Evolutionary conservation across 1,140 invertebrate species (phyloP), one percentile per base, ranked within the genome.

Genomic region (Pomphorhynchus laevis): DNA sequence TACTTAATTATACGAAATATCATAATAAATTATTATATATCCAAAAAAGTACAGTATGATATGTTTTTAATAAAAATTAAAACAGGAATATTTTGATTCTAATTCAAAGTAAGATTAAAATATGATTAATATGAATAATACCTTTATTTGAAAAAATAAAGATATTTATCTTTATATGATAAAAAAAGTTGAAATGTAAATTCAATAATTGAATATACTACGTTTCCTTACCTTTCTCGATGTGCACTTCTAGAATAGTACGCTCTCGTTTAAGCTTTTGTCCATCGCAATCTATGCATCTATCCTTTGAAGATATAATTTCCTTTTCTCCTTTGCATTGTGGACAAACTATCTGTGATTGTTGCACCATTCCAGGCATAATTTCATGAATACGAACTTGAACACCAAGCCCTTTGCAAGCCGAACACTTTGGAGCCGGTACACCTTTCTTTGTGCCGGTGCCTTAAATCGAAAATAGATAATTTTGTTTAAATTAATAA

Each of bases 241-340:
- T 72, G 53, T 91, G 74, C 18, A 95, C 84, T 59, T 98, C 84
- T 1, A 95, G 59, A 43, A 91, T 75, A 59, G 93, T 91, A 32
- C 79, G 68, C 48, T 84, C 77, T 46, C 73, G 64, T 2, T 77
- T 65, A 6, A 75, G 74, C 56, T 89, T 91, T 43, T 70, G 69
- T 11, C 82, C 86, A 49, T 69, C 64, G 51, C 84, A 95, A 39
- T 65, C 64, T 59, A 84, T 86, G 22, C 39, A 45, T 38, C 74
- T 65, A 56, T 89, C 74, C 51, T 82, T 80, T 2, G 72, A 69
- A 50, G 65, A 67, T 44, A 80, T 70, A 23, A 65, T 64, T 53
- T 89, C 77, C 22, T 80, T 73, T 46, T 71, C 65, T 16, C 84
- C 86, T 20, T 67, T 61, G 53, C 86, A 98, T 14, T 80, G 71